These are phyloP conservation scores for Troides aeacus DNA, from an alignment of 2,888 invertebrate species.

Conservation along the genomic window DNA sequence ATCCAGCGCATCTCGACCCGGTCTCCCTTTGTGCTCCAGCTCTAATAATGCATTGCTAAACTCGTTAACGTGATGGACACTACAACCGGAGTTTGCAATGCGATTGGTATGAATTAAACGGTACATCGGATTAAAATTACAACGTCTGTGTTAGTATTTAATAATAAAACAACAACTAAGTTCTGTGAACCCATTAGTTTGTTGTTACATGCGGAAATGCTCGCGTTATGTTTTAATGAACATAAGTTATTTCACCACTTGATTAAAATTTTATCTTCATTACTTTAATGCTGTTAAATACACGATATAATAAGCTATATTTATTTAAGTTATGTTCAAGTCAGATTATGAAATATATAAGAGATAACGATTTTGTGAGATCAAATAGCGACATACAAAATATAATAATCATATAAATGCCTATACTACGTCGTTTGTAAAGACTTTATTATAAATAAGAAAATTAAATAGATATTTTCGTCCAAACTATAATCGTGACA, in stretches of 20 bases:
- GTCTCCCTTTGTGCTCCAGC: slow-evolving; percentile 18
- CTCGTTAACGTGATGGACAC: slow-evolving; percentile 28
- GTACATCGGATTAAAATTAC: neutral
- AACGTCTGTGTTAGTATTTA: neutral
- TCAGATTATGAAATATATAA: no score
- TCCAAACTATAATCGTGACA: neutral
- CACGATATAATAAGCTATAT: no score
- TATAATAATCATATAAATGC: neutral
- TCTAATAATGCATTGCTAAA: slow-evolving; percentile 27
- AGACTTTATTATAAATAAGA: neutral
- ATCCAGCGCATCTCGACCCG: neutral
- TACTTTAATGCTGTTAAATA: no score
- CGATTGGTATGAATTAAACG: slow-evolving; percentile 1
- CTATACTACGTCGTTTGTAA: neutral
- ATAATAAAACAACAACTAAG: neutral
- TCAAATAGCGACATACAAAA: no score
- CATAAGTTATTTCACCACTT: no score
- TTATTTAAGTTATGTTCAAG: no score
- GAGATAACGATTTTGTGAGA: no score
- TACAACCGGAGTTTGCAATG: slow-evolving; percentile 18
- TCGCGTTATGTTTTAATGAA: no score
- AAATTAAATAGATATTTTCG: neutral
- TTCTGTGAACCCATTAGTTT: neutral
- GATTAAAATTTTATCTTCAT: no score
- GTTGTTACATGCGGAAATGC: no score